phyloP scores from a whole-genome alignment of 2,888 invertebrate species.

The Ochropleura leucogaster region DNA sequence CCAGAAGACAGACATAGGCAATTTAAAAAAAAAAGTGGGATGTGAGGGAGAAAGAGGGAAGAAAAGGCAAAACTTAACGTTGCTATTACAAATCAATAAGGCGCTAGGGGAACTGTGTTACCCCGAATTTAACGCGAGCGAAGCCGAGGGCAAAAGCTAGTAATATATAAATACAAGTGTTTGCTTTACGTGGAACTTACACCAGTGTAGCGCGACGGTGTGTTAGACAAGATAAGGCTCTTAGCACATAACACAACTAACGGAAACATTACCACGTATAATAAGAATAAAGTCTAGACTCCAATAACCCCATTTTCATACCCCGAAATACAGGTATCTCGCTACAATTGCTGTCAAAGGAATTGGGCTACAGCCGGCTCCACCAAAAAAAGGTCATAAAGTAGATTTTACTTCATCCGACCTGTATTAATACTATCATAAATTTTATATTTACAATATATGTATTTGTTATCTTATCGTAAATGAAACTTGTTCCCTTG shows the following conservation, averaged over 20 bases:
- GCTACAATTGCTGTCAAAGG: conserved; percentile 49
- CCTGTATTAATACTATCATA: conserved; percentile 64
- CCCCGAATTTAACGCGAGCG: no score
- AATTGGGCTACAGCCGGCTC: conserved; percentile 27
- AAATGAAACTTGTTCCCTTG: conserved; percentile 68
- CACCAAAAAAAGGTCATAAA: conserved; percentile 54
- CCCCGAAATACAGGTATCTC: conserved; percentile 22
- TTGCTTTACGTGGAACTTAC: background rate
- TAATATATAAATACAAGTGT: no score
- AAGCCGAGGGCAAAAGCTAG: no score
- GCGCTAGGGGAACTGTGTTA: no score
- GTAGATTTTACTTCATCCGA: conserved; percentile 47
- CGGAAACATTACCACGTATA: background rate
- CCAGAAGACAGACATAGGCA: no score
- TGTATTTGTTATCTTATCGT: conserved; percentile 65
- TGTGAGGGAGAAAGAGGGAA: no score
- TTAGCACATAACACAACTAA: background rate
- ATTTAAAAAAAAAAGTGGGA: no score
- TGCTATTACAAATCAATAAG: no score
- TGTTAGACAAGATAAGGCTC: background rate
- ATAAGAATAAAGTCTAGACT: conserved; percentile 11
- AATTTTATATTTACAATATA: conserved; percentile 69
- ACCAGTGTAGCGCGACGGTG: background rate
- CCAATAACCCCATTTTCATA: conserved; percentile 10
- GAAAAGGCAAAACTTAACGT: no score